phyloP scores from a whole-genome alignment of 2,113 vertebrate species.

The Petroica traversi region DNA sequence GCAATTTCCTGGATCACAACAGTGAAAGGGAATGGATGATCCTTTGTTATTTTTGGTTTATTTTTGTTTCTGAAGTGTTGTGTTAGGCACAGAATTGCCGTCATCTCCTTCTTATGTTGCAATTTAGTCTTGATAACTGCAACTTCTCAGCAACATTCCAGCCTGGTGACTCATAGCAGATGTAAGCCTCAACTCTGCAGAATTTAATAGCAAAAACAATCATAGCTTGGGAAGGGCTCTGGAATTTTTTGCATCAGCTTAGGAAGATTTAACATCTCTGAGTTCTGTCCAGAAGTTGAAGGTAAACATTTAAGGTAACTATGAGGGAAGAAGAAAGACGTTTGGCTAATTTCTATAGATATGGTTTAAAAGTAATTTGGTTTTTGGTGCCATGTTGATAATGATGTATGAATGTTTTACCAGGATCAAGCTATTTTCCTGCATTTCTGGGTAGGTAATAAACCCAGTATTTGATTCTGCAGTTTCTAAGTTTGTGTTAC shows the following conservation, averaged over 20 bases:
- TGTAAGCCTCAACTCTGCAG: constrained; percentile 23
- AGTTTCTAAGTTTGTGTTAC: neutral
- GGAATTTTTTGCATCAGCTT: constrained; percentile 34
- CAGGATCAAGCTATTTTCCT: neutral
- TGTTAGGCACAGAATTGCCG: neutral
- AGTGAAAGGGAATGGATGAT: neutral
- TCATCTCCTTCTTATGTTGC: constrained; percentile 2
- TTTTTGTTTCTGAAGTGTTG: neutral
- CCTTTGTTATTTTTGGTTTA: neutral
- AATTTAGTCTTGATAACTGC: constrained; percentile 29
- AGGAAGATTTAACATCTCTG: constrained; percentile 27
- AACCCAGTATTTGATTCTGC: neutral
- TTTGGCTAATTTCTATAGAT: neutral
- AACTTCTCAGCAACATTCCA: constrained; percentile 66
- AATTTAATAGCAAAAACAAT: constrained; percentile 57
- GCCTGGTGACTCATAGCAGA: constrained; percentile 62
- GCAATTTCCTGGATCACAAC: neutral
- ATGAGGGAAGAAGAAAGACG: neutral
- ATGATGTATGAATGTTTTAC: neutral
- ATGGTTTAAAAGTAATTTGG: neutral
- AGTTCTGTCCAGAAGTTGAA: constrained; percentile 41
- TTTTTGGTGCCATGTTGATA: neutral
- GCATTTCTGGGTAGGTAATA: neutral
- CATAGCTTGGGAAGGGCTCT: constrained; percentile 19
- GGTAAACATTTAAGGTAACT: constrained; percentile 50